Conservation (phyloP, 1,140 invertebrate genomes). For the Pogonomyrmex barbatus region DNA sequence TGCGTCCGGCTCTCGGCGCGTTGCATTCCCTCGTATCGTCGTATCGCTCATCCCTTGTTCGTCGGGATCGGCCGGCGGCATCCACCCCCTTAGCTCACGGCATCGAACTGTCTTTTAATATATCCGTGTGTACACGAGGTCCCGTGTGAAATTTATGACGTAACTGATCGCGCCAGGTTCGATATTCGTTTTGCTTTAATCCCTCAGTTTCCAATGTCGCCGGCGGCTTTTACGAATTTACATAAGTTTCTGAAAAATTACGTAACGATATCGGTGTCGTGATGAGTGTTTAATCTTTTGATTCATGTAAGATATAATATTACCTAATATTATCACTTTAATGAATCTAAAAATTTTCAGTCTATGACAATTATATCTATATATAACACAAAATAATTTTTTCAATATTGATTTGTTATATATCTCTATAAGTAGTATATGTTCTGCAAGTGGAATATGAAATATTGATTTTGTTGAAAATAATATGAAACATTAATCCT, state of each 20-base stretch:
- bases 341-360: background rate
- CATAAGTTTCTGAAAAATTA: conserved; percentile 22
- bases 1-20: conserved; percentile 74
- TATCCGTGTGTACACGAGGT: conserved; percentile 80
- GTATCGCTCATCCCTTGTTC: conserved; percentile 48
- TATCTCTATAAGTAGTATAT: background rate
- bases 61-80: conserved; percentile 36
- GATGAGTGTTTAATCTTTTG: background rate
- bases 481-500: conserved; percentile 1
- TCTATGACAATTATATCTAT: background rate
- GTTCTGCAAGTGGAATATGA: background rate
- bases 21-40: conserved; percentile 68
- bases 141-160: conserved; percentile 80
- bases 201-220: conserved; percentile 30
- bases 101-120: conserved; percentile 81
- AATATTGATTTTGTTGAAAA: background rate
- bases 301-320: background rate
- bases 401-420: background rate
- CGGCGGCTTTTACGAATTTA: conserved; percentile 19
- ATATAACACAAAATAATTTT: background rate
- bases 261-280: background rate
- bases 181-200: conserved; percentile 83
- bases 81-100: conserved; percentile 36
- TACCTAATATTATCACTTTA: background rate
- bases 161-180: conserved; percentile 63